A percentile compares a stretch with the other conserved stretches of the same genome.
phyloP scores from a whole-genome alignment of 2,888 invertebrate genomes.

The Girardia tigrina region DNA sequence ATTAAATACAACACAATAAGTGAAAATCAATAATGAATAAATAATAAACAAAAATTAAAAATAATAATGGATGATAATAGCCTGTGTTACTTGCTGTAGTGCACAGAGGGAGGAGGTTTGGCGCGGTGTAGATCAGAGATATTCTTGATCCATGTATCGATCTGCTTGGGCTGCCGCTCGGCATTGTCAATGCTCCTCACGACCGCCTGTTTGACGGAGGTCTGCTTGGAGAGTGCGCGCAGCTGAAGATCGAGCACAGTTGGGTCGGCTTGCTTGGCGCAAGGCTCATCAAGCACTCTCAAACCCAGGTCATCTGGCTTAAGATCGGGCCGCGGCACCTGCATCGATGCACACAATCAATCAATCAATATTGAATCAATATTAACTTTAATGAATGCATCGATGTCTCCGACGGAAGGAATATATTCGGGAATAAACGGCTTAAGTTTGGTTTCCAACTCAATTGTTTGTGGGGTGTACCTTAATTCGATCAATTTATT shows the following conservation, averaged over 20 bases:
- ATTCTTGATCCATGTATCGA: conserved; percentile 90
- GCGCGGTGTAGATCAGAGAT: conserved; percentile 78
- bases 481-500: too few species aligned
- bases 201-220: conserved; percentile 30
- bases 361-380: not conserved
- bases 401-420: conserved; percentile 93
- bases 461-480: conserved; percentile 79
- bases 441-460: conserved; percentile 73
- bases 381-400: conserved; percentile 80
- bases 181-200: conserved; percentile 65
- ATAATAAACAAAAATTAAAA: too few species aligned
- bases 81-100: conserved; percentile 65
- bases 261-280: conserved; percentile 71
- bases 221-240: conserved; percentile 60
- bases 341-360: not conserved
- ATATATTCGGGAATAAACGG: conserved; percentile 70
- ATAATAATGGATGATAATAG: too few species aligned
- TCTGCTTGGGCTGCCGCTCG: conserved; percentile 65
- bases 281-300: conserved; percentile 78
- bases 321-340: conserved; percentile 61
- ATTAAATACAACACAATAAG: too few species aligned
- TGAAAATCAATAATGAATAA: too few species aligned
- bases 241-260: conserved; percentile 68
- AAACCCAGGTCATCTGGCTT: conserved; percentile 59
- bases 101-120: conserved; percentile 71